Base-by-base conservation (phyloP, 2,888 invertebrate species). In the Cactoblastis cactorum region DNA sequence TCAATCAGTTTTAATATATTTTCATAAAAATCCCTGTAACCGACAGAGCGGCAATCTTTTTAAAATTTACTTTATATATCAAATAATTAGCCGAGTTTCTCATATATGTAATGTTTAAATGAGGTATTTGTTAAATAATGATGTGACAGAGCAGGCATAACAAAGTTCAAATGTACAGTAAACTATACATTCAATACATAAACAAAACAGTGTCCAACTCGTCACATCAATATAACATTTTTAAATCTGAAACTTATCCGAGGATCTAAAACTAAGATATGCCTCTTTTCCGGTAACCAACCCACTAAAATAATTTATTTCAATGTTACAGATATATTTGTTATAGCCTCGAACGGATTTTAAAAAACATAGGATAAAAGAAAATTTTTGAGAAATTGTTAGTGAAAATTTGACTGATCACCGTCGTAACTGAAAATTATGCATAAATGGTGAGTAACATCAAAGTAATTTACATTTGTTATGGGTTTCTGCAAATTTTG, bases 81-180 rank as follows among this genome's bases (percentile, higher is more conserved):
- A 45, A 22, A 17, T 37, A 24, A 35, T 48, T 24, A 48, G 24
- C 47, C 15, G 37, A 48, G 24, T 49, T 50, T 48, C 51, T 45
- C 41, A 48, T 43, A 53, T 51, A 47, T 52, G 51, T 49, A 52
- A 52, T 51, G 54, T 52, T 28, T 49, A 45, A 28, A 53, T 39
- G 49, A 57, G 49, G 54, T 51, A 57, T 54, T 57, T 55, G 52
- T 55, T 50, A 52, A 53, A 53, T 52, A 55, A 55, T 52, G 52
- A 28, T 28, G 24, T 28, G 24, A 48, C 47, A 38, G 47, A 48
- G n/a, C 15, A 8, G 38, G n/a, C 28, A 17, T 18, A 22, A 38
- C 11, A 22, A 28, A 28, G 17, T 32, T 43, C 14, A 18, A 19
- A 2, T 5, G 35, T 35, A 9, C 15, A 37, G 17, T 37, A 8